Conservation (phyloP, 2,888 invertebrate genomes). For the Tipula unca region DNA sequence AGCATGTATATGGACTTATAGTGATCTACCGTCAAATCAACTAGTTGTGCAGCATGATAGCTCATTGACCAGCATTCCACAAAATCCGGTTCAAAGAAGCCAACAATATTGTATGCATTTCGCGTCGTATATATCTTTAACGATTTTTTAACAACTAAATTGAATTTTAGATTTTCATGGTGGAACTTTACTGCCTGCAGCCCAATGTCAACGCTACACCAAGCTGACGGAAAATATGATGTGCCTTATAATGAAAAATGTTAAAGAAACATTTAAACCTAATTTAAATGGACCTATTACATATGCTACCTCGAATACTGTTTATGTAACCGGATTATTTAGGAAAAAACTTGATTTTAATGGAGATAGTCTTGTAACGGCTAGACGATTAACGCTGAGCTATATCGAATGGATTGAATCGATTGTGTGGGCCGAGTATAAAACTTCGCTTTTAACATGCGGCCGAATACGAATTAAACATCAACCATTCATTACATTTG, state of each 20-base stretch:
- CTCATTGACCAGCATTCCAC: no score
- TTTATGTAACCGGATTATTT: background rate
- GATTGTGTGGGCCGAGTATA: background rate
- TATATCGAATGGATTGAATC: background rate
- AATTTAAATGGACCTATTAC: background rate
- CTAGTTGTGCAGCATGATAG: background rate
- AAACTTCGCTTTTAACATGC: background rate
- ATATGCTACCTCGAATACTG: background rate
- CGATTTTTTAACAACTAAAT: no score
- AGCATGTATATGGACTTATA: background rate
- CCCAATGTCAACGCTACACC: background rate
- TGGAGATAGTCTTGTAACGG: background rate
- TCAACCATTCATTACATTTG: slow-evolving; percentile 33
- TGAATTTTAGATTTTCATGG: no score
- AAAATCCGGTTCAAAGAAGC: background rate
- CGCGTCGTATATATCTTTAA: background rate
- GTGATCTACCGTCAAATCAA: background rate
- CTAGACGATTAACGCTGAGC: background rate
- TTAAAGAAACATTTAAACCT: no score
- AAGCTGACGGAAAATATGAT: no score
- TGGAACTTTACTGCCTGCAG: no score
- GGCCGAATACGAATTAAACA: background rate
- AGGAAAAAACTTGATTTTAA: background rate
- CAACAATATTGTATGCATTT: background rate
- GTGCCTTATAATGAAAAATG: no score